phyloP scores from a whole-genome alignment of 2,113 vertebrate genomes.

The Gila orcuttii region DNA sequence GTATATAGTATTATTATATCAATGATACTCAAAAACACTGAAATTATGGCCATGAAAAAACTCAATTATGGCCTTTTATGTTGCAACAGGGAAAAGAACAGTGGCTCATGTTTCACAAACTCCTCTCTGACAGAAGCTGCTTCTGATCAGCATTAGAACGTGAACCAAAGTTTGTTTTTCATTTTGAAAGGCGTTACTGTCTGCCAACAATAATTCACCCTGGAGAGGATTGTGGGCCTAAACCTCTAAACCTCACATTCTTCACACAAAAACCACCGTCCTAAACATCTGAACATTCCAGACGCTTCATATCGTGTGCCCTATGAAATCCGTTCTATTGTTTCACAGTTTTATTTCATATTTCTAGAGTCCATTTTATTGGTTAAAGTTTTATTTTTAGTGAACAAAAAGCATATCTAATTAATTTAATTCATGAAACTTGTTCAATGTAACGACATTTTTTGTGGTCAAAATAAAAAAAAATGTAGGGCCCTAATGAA shows the following conservation, averaged over 20 bases:
- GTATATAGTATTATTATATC: not conserved
- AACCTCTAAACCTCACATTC: constrained; percentile 2
- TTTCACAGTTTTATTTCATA: not conserved
- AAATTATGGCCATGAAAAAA: not conserved
- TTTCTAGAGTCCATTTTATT: not conserved
- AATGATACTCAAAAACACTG: not conserved
- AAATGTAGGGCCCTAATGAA: not conserved
- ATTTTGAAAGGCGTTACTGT: not conserved
- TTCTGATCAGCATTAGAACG: not conserved
- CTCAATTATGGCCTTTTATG: not conserved
- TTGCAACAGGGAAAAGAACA: not conserved
- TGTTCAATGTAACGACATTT: not conserved
- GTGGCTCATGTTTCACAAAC: not conserved
- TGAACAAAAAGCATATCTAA: not conserved
- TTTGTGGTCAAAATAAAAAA: too few species aligned
- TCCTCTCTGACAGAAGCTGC: constrained; percentile 8
- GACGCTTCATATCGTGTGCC: not conserved
- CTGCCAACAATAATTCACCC: not conserved
- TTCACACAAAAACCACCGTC: not conserved
- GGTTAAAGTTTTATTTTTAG: not conserved
- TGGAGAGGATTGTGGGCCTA: not conserved
- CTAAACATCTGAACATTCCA: not conserved
- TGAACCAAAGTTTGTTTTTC: constrained; percentile 19
- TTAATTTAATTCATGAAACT: not conserved
- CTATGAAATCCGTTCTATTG: not conserved